Evolutionary conservation across 2,113 vertebrate species (phyloP).

Genomic region (Picathartes gymnocephalus): DNA sequence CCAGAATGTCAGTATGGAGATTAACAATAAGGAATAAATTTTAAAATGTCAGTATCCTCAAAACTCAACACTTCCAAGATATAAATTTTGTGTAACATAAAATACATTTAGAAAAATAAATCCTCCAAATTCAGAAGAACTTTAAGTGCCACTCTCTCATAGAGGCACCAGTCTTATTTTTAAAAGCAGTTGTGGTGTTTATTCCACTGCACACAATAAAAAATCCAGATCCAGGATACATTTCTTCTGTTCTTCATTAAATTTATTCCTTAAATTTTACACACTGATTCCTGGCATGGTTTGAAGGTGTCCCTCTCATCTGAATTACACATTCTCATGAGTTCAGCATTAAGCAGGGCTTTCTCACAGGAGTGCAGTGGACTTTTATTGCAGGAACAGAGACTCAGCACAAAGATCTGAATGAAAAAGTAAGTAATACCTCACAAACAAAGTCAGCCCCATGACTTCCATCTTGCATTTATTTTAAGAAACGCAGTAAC

Average conservation of each 20-base stretch:
- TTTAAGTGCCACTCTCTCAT: background rate
- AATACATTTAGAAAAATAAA: background rate
- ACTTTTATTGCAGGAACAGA: background rate
- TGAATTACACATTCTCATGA: background rate
- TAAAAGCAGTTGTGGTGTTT: background rate
- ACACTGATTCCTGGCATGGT: background rate
- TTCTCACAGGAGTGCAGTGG: background rate
- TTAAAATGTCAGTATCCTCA: background rate
- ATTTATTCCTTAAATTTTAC: background rate
- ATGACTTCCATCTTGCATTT: background rate
- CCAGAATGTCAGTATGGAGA: background rate
- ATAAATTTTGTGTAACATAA: background rate
- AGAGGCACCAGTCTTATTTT: background rate
- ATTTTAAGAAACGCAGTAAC: background rate
- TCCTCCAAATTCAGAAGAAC: background rate
- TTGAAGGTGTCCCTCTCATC: rapidly evolving
- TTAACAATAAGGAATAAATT: background rate
- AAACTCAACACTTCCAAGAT: background rate
- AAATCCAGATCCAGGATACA: background rate
- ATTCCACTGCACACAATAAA: background rate
- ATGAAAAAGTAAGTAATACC: background rate
- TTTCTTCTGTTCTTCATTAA: background rate
- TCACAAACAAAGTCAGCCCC: background rate
- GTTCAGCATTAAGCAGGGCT: background rate
- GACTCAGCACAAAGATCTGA: background rate